A percentile compares a stretch with the other conserved stretches of the same genome.
These are phyloP conservation scores for Phalacrocorax brasilianus DNA, from an alignment of 2,113 vertebrate species.

Conservation along the genomic window DNA sequence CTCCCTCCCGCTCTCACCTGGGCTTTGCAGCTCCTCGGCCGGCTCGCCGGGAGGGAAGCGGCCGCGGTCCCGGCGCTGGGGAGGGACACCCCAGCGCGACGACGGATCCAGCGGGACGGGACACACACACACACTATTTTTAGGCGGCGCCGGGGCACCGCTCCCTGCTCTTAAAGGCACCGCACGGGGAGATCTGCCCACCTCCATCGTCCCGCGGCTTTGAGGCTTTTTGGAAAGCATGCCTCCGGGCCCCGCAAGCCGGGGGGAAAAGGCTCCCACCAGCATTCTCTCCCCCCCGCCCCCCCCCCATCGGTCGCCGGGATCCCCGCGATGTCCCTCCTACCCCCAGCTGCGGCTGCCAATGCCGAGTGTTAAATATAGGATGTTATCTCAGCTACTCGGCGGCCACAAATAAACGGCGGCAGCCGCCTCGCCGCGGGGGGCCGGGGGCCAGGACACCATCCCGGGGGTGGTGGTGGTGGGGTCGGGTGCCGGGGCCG, in stretches of 20 bases:
- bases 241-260: too few species aligned
- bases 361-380: background rate
- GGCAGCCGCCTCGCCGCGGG: background rate
- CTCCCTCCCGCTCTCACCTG: background rate
- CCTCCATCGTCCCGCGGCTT: rapidly evolving
- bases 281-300: too few species aligned
- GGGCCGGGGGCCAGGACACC: background rate
- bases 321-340: background rate
- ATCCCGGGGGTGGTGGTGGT: too few species aligned
- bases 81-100: background rate
- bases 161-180: slow-evolving; percentile 38
- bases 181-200: background rate
- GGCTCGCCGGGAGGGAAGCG: background rate
- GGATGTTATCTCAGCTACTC: background rate
- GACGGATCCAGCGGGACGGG: background rate
- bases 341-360: background rate
- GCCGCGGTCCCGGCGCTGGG: background rate
- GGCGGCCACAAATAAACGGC: background rate
- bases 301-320: background rate
- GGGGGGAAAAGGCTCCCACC: too few species aligned
- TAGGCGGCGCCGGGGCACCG: slow-evolving; percentile 3
- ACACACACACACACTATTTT: slow-evolving; percentile 57
- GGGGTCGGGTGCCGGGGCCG: too few species aligned
- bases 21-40: background rate
- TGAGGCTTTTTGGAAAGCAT: background rate